These are phyloP conservation scores for Struthio camelus DNA, from an alignment of 2,113 vertebrate species.

Conservation along the genomic window DNA sequence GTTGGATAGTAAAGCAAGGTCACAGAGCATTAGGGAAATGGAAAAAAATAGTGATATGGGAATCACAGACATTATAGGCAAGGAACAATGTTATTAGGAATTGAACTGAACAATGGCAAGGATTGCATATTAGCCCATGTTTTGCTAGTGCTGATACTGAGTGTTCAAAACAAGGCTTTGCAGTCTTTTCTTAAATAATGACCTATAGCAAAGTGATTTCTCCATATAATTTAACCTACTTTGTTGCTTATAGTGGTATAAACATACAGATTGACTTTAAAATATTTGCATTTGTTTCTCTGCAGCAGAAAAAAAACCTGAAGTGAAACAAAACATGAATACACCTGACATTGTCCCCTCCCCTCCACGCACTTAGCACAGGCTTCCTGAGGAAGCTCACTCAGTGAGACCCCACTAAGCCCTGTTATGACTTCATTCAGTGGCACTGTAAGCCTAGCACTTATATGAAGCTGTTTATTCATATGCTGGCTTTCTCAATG, in stretches of 20 bases:
- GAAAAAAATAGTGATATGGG: neutral
- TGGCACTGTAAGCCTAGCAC: neutral
- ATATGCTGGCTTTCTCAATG: neutral
- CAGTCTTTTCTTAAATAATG: neutral
- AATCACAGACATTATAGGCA: neutral
- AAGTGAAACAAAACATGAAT: neutral
- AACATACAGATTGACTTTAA: neutral
- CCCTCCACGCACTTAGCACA: neutral
- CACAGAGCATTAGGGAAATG: neutral
- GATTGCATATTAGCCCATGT: neutral
- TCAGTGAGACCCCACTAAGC: neutral
- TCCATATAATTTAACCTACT: neutral
- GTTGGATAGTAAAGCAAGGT: neutral
- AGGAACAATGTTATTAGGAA: neutral
- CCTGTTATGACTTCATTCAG: neutral
- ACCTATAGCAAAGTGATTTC: neutral
- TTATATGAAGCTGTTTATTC: neutral
- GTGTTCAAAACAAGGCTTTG: neutral
- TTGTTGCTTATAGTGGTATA: neutral
- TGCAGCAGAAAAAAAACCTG: neutral
- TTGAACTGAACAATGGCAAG: neutral
- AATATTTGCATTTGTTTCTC: neutral
- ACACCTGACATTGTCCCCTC: neutral
- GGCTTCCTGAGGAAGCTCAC: neutral
- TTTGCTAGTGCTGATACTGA: neutral